phyloP scores from a whole-genome alignment of 23 tunicate genomes.

The Halocynthia aurantium region DNA sequence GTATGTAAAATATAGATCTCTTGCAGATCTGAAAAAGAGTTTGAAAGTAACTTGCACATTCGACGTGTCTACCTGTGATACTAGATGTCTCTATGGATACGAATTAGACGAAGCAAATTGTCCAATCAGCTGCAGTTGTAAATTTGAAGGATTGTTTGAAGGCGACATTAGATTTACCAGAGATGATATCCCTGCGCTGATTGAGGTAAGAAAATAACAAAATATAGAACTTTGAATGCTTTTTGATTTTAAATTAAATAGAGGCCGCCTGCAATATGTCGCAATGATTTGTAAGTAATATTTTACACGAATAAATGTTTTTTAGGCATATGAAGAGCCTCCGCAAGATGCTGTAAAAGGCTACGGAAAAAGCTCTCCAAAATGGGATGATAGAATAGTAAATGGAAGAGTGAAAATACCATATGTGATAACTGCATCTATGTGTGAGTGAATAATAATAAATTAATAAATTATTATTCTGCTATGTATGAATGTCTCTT shows the following conservation, averaged over 20 bases:
- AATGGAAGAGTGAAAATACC: constrained; percentile 36
- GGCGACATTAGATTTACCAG: constrained; percentile 38
- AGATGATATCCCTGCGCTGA: constrained; percentile 25
- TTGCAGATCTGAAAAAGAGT: neutral
- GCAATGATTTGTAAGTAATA: no score
- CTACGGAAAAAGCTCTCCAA: constrained; percentile 6
- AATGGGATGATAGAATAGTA: constrained; percentile 26
- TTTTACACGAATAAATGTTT: neutral
- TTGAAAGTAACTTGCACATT: constrained; percentile 11
- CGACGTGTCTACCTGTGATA: constrained; percentile 24
- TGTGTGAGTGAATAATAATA: constrained; percentile 2
- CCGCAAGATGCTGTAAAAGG: constrained; percentile 13
- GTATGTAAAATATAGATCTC: neutral
- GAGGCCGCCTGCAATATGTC: neutral
- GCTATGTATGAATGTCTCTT: no score
- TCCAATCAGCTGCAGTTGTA: constrained; percentile 41
- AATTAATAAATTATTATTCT: no score
- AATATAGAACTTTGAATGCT: neutral
- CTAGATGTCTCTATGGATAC: constrained; percentile 26
- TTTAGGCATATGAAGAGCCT: constrained; percentile 26
- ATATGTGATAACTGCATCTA: constrained; percentile 13
- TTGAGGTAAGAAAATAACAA: constrained; percentile 3
- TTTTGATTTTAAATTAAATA: neutral
- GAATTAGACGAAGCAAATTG: constrained; percentile 34
- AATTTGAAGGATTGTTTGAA: constrained; percentile 38